Percentiles rank a stretch among this genome's conserved stretches.
Evolutionary conservation across 2,888 invertebrate species (phyloP).

Genomic region (Athalia rosae): DNA sequence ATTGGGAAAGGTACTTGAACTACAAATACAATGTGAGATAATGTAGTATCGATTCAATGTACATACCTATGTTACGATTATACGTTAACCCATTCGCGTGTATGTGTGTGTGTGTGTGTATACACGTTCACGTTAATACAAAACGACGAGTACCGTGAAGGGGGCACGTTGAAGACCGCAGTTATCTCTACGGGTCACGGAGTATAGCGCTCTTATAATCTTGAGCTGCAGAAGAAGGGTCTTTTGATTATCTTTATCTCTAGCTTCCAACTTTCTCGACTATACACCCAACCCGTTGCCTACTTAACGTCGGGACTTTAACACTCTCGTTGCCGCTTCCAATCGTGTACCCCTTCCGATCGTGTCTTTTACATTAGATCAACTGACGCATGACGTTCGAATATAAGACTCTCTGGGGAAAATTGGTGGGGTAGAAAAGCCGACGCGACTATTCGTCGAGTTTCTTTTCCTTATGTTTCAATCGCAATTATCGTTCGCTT

Average conservation of each 20-base stretch:
- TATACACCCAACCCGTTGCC: constrained; percentile 21
- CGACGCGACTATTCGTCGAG: not conserved
- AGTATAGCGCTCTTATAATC: constrained; percentile 66
- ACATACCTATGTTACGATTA: not conserved
- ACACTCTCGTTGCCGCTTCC: constrained; percentile 25
- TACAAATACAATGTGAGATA: too few species aligned
- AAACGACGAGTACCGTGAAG: constrained; percentile 11
- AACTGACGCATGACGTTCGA: not conserved
- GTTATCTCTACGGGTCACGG: constrained; percentile 71
- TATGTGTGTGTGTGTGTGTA: not conserved
- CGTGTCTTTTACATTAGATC: not conserved
- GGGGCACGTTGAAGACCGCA: constrained; percentile 50
- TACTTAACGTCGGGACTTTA: constrained; percentile 17
- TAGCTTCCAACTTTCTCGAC: constrained; percentile 55
- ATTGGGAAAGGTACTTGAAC: too few species aligned
- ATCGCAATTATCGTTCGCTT: not conserved
- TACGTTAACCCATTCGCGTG: not conserved
- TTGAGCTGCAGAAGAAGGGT: constrained; percentile 63
- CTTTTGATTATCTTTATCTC: constrained; percentile 68
- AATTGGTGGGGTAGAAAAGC: not conserved
- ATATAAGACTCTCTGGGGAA: not conserved
- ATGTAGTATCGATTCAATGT: too few species aligned
- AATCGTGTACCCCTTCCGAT: constrained; percentile 5
- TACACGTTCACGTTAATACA: not conserved
- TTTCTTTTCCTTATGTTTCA: not conserved